Percentiles rank a stretch among this genome's conserved stretches.
Conservation (phyloP, 2,113 vertebrate genomes). For the Malaclemys terrapin region DNA sequence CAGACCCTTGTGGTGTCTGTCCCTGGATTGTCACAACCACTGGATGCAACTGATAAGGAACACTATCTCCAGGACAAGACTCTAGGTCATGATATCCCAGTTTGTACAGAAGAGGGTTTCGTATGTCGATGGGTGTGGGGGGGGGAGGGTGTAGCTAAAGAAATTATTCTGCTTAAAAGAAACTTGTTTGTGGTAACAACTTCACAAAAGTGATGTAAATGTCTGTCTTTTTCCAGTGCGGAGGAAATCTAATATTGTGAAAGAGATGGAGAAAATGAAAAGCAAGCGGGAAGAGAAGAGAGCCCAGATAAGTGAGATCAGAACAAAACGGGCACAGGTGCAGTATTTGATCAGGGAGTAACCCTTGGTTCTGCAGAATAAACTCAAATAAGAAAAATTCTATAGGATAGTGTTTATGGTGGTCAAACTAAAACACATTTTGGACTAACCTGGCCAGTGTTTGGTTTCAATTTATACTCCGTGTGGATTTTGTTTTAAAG, state of each 20-base stretch:
- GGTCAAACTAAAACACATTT: background rate
- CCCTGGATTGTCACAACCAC: background rate
- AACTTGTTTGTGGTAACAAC: background rate
- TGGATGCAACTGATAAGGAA: background rate
- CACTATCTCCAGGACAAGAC: background rate
- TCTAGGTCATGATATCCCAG: background rate
- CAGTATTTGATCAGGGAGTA: background rate
- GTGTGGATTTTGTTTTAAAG: background rate
- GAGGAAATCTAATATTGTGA: conserved; percentile 84
- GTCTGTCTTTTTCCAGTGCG: conserved; percentile 73
- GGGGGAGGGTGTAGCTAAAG: background rate
- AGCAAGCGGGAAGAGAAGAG: conserved; percentile 87
- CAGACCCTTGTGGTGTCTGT: background rate
- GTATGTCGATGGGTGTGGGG: accelerated
- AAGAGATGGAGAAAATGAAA: conserved; percentile 86
- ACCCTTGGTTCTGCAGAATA: background rate
- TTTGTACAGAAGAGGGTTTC: background rate
- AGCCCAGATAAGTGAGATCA: conserved; percentile 83
- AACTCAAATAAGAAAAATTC: background rate
- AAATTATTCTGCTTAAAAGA: background rate
- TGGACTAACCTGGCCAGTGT: background rate
- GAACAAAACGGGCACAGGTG: conserved; percentile 90
- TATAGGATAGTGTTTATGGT: accelerated
- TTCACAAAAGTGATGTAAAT: background rate
- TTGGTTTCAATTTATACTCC: background rate